phyloP scores from a whole-genome alignment of 2,113 vertebrate genomes.

The Halcyon senegalensis region DNA sequence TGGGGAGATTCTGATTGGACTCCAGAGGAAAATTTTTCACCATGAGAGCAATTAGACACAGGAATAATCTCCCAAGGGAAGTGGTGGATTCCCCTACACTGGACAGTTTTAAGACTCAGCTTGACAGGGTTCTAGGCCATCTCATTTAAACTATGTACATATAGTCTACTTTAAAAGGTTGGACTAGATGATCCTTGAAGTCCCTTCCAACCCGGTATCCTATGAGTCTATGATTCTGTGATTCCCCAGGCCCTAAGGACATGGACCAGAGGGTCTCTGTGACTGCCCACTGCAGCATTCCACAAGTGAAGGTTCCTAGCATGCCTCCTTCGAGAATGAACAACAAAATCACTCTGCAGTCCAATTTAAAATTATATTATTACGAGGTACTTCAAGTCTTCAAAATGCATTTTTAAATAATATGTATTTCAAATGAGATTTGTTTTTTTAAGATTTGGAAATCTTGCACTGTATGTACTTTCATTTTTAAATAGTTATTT shows the following conservation, averaged over 20 bases:
- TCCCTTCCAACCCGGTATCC: too few species aligned
- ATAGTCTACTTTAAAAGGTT: too few species aligned
- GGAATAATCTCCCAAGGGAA: too few species aligned
- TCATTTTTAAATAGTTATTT: not conserved
- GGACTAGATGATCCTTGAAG: too few species aligned
- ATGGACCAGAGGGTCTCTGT: not conserved
- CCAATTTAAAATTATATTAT: not conserved
- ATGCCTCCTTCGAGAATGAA: not conserved
- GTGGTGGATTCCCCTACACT: too few species aligned
- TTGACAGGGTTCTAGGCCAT: too few species aligned
- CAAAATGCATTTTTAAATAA: not conserved
- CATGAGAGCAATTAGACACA: too few species aligned
- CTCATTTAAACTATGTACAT: too few species aligned
- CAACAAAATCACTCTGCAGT: not conserved
- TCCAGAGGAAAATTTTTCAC: too few species aligned
- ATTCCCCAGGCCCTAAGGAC: not conserved
- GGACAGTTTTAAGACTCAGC: too few species aligned
- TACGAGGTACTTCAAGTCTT: not conserved
- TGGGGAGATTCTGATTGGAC: too few species aligned
- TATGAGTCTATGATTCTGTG: too few species aligned
- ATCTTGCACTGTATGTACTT: not conserved
- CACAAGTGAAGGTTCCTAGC: not conserved
- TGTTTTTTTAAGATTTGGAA: not conserved
- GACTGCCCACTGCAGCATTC: accelerated
- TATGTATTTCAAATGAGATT: not conserved